A percentile compares a stretch with the other conserved stretches of the same genome.
These are phyloP conservation scores for Nowickia ferox DNA, from an alignment of 2,888 invertebrate genomes.

Conservation along the genomic window DNA sequence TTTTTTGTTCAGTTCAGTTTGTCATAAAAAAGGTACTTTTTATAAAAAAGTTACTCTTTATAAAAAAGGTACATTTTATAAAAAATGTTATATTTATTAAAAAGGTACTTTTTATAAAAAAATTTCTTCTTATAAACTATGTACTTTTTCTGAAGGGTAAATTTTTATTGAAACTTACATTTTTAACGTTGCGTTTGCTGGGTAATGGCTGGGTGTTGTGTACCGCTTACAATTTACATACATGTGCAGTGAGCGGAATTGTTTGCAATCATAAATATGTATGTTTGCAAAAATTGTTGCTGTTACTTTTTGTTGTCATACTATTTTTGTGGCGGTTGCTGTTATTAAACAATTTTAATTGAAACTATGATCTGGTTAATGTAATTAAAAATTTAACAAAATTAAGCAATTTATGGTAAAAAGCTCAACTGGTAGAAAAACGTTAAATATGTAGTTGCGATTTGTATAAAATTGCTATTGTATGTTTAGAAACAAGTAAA, in stretches of 20 bases:
- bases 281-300: conserved; percentile 20
- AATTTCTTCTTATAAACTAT: too few relatives aligned
- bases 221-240: conserved; percentile 48
- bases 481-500: not conserved
- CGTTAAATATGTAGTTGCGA: not conserved
- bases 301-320: conserved; percentile 29
- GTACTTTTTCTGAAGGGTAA: too few relatives aligned
- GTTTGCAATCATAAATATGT: conserved; percentile 24
- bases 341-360: conserved; percentile 50
- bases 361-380: conserved; percentile 62
- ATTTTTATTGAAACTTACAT: too few relatives aligned
- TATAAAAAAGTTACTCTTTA: too few relatives aligned
- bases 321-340: conserved; percentile 26
- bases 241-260: conserved; percentile 47
- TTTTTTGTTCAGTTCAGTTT: too few relatives aligned
- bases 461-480: not conserved
- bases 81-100: too few relatives aligned
- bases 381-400: conserved; percentile 52
- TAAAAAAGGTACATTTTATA: too few relatives aligned
- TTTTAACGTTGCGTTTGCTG: too few relatives aligned
- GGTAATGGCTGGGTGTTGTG: conserved; percentile 1
- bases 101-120: too few relatives aligned
- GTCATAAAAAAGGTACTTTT: too few relatives aligned
- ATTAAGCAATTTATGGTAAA: conserved; percentile 66
- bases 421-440: conserved; percentile 1